Evolutionary conservation across 2,797 vertebrate genomes (phyloP).

Genomic region (Anolis apletophallus): DNA sequence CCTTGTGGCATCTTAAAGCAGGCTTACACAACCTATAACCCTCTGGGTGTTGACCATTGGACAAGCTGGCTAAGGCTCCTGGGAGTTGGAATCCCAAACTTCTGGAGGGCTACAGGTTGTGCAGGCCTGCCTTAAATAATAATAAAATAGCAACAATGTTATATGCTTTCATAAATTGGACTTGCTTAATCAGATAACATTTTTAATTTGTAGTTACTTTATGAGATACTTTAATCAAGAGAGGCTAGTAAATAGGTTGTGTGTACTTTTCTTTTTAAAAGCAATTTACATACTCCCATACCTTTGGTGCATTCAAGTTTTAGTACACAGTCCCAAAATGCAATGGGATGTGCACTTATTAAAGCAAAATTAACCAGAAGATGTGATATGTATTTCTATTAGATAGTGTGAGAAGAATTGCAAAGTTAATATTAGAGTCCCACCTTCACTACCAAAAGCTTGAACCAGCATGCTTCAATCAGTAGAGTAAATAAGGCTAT

Average conservation of each 20-base stretch:
- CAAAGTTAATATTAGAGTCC: too few relatives aligned
- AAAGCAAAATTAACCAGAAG: background rate
- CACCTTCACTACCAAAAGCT: background rate
- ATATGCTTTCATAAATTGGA: background rate
- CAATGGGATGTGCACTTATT: background rate
- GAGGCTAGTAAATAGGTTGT: background rate
- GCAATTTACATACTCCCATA: background rate
- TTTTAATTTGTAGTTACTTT: background rate
- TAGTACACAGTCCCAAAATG: background rate
- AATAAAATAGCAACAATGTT: background rate
- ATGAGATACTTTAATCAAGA: background rate
- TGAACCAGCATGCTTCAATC: background rate
- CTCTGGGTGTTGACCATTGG: too few relatives aligned
- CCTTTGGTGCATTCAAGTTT: background rate
- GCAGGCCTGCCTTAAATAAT: too few relatives aligned
- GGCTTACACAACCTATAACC: too few relatives aligned
- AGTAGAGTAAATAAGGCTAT: background rate
- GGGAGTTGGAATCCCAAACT: too few relatives aligned
- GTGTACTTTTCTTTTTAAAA: background rate
- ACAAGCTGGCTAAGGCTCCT: too few relatives aligned
- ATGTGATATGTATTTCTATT: background rate
- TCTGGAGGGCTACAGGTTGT: too few relatives aligned
- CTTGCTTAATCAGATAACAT: background rate
- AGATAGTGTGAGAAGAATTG: background rate
- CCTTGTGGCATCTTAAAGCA: background rate